A percentile compares a stretch with the other conserved stretches of the same genome.
Evolutionary conservation across 2,888 invertebrate species (phyloP).

Genomic region (Acholoe squamosa): DNA sequence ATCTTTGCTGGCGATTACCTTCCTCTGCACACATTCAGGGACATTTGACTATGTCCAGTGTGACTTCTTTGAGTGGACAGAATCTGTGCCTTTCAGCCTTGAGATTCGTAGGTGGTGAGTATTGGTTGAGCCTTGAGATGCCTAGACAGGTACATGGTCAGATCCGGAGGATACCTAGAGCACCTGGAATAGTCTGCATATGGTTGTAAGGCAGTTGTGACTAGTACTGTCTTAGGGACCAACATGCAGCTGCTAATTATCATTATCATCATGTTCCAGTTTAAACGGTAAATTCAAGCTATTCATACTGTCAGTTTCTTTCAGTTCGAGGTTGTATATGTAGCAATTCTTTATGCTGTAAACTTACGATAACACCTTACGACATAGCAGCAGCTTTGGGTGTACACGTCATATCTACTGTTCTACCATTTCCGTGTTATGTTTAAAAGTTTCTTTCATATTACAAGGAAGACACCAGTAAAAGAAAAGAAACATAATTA

Average conservation of each 20-base stretch:
- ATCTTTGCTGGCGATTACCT: too few species aligned
- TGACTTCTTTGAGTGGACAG: too few species aligned
- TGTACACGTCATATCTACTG: background rate
- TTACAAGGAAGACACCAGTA: background rate
- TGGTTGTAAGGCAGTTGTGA: background rate
- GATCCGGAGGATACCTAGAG: background rate
- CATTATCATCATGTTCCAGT: background rate
- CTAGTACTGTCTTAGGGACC: background rate
- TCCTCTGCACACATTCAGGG: too few species aligned
- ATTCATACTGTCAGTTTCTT: background rate
- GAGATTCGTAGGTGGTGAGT: too few species aligned
- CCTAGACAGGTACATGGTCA: background rate
- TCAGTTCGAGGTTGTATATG: background rate
- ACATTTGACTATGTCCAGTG: too few species aligned
- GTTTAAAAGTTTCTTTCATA: background rate
- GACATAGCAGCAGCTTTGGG: background rate
- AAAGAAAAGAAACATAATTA: conserved; percentile 30
- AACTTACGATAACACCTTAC: background rate
- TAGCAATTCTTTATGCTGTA: conserved; percentile 7
- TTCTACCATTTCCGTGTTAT: conserved; percentile 24
- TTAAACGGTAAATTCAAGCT: background rate
- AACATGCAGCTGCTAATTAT: conserved; percentile 17
- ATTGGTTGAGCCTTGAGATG: too few species aligned
- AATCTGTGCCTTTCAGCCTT: too few species aligned
- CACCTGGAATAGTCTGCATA: conserved; percentile 53